phyloP scores from a whole-genome alignment of 53 echinoderm and acorn worm genomes.

The Hippasteria phrygiana region DNA sequence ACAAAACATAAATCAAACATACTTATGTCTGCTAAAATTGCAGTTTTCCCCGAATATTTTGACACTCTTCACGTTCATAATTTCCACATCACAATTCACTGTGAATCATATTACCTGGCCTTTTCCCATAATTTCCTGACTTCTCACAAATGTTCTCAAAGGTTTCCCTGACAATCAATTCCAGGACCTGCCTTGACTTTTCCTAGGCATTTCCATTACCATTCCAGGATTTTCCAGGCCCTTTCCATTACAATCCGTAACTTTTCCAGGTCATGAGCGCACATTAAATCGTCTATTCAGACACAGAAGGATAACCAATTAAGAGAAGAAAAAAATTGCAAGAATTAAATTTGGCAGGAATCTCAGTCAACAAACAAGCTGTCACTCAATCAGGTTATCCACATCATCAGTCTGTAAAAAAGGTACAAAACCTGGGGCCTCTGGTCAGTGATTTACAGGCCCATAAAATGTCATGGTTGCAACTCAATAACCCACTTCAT shows the following conservation, averaged over 20 bases:
- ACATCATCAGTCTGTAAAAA: not conserved
- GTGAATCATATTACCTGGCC: no score
- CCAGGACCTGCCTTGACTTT: no score
- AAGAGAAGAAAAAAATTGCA: not conserved
- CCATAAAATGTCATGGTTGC: conserved; percentile 11
- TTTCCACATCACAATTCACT: no score
- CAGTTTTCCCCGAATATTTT: no score
- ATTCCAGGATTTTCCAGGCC: not conserved
- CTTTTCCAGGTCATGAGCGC: not conserved
- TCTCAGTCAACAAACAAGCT: not conserved
- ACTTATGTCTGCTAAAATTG: no score
- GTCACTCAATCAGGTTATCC: not conserved
- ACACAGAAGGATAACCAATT: not conserved
- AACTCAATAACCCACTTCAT: not conserved
- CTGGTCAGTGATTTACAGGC: not conserved
- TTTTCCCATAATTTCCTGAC: no score
- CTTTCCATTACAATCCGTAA: not conserved
- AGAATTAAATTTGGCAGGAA: not conserved
- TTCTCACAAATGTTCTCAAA: no score
- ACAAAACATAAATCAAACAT: no score
- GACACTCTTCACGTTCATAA: no score
- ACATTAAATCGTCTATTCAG: not conserved
- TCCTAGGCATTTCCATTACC: no score
- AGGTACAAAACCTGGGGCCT: not conserved
- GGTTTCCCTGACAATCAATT: no score